Evolutionary conservation across 2,797 vertebrate genomes (phyloP), one percentile per base, ranked within the genome.

Genomic region (Danio jaintianensis): DNA sequence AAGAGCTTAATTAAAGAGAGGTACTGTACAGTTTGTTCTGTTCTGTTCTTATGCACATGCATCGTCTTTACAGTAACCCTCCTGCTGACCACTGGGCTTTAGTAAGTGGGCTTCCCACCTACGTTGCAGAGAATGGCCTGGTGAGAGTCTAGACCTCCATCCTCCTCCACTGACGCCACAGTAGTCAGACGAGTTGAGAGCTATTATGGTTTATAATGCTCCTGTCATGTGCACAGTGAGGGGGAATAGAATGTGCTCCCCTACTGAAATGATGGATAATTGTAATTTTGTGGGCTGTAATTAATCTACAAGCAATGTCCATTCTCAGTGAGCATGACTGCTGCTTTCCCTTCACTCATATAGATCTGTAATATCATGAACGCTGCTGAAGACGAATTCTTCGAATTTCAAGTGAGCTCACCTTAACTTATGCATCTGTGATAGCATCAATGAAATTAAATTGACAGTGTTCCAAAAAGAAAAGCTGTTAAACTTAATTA

Each of bases 361-460:
- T 91, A 97, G 96, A 97, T 97, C 66, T 97, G 96, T 89, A 97
- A 97, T 88, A 94, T 97, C 78, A 96, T 97, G 96, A 96, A 96
- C 3, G 93, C 95, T 0, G 90, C 86, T 10, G 83, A 95, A 7
- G 96, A 97, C 55, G 95, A 96, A 0, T 93, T 92, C 68, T 97
- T 97, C 81, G 18, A 66, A 0, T 97, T 97, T 87, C 95, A 96
- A 91, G 96, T 96, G 86, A 91, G 90, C 83, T 45, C 45, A 62
- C 2, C 22, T 18, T 47, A 16, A 9, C 40, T 58, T 45, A 15
- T 5, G 4, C 36, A 15, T 42, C 68, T 64, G 18, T 45, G 2
- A 67, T 64, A 67, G 13, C 66, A 56, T 58, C 0, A 10, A 16
- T 64, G 38, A 7, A 42, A n/a, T 75, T 20, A 7, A 43, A 43